Percentiles rank a stretch among this genome's conserved stretches.
These are phyloP conservation scores for Tapirus indicus DNA, from an alignment of 2,797 vertebrate genomes.

Conservation along the genomic window DNA sequence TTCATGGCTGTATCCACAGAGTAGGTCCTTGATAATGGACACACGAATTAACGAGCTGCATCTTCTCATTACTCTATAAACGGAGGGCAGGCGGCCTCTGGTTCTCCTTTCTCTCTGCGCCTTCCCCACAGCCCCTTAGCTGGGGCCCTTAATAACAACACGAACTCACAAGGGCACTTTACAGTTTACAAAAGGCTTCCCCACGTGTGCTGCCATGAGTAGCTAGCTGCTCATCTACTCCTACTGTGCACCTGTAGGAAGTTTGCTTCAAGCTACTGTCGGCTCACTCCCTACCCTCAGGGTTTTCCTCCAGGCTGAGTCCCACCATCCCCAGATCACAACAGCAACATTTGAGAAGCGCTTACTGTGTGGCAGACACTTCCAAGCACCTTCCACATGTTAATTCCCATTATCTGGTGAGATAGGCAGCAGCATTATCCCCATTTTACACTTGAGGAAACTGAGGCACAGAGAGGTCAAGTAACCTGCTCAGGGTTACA, in stretches of 20 bases:
- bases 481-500: neutral
- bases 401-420: neutral
- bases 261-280: neutral
- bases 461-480: neutral
- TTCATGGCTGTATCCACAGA: no score
- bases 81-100: neutral
- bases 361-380: accelerated
- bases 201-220: accelerated
- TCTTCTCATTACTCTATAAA: no score
- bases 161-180: no score
- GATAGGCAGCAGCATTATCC: neutral
- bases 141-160: neutral
- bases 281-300: neutral
- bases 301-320: neutral
- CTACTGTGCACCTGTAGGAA: no score
- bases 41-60: no score
- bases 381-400: neutral
- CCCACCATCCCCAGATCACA: neutral
- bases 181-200: neutral
- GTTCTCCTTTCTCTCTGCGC: neutral
- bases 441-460: neutral
- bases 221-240: neutral
- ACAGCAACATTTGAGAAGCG: no score
- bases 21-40: no score
- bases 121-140: neutral